phyloP scores from a whole-genome alignment of 2,113 vertebrate species.

The Colinus virginianus region DNA sequence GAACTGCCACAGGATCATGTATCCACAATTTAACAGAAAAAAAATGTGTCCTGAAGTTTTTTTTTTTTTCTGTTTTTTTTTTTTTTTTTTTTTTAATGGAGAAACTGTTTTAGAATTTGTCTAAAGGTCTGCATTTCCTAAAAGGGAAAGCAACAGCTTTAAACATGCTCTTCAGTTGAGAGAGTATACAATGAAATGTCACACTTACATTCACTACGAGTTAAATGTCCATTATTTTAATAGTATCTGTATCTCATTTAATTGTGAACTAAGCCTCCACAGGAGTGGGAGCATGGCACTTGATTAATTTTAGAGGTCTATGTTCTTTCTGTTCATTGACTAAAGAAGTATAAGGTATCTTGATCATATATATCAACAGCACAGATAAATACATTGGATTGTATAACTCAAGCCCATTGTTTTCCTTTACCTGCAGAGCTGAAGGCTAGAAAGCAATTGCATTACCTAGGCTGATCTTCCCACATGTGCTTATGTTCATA shows the following conservation, averaged over 20 bases:
- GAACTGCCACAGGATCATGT: not conserved
- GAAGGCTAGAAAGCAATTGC: not conserved
- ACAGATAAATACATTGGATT: not conserved
- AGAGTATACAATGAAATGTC: not conserved
- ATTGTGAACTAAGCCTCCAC: not conserved
- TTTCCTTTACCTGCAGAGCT: not conserved
- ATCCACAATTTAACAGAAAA: not conserved
- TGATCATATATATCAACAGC: not conserved
- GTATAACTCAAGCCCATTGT: not conserved
- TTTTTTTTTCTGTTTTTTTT: not conserved
- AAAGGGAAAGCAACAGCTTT: not conserved
- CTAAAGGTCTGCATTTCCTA: not conserved
- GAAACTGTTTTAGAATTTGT: not conserved
- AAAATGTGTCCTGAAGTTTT: not conserved
- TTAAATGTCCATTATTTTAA: not conserved
- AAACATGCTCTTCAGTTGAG: not conserved
- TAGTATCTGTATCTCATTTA: not conserved
- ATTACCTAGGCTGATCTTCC: not conserved
- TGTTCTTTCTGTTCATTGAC: not conserved
- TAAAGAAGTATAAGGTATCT: not conserved
- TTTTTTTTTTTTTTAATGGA: not conserved
- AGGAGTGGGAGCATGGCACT: not conserved
- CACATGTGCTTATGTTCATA: not conserved
- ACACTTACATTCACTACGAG: not conserved
- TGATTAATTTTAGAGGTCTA: not conserved